A percentile compares a stretch with the other conserved stretches of the same genome.
Conservation (phyloP, 2,888 invertebrate genomes). For the Heliothis peltigera region DNA sequence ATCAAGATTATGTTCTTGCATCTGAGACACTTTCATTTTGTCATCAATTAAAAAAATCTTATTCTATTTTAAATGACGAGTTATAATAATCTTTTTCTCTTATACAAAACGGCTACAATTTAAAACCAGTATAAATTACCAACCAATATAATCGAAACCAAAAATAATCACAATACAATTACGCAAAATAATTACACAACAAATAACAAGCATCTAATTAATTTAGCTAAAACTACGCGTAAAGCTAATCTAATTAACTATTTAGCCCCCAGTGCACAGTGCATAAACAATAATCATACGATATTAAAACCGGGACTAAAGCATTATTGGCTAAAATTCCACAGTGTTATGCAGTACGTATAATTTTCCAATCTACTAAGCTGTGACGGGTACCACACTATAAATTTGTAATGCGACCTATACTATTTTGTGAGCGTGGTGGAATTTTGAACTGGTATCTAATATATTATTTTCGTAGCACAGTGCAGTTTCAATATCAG, state of each 20-base stretch:
- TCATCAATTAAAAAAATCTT: too few species aligned
- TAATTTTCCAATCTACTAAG: conserved; percentile 39
- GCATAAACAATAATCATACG: conserved; percentile 7
- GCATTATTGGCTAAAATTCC: conserved; percentile 17
- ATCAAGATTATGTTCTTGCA: too few species aligned
- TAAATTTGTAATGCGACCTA: conserved; percentile 42
- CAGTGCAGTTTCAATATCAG: too few species aligned
- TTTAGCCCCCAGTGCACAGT: not conserved
- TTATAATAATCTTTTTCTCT: too few species aligned
- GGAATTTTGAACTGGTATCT: conserved; percentile 6
- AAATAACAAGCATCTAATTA: not conserved
- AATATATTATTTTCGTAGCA: too few species aligned
- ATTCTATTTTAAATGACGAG: too few species aligned
- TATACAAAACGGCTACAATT: too few species aligned
- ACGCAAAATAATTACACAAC: not conserved
- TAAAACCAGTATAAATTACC: too few species aligned
- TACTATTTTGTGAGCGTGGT: conserved; percentile 9
- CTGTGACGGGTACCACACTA: conserved; percentile 35
- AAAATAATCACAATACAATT: too few species aligned
- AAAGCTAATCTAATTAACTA: not conserved
- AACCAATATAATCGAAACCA: too few species aligned
- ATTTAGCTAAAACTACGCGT: not conserved
- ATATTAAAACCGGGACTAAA: conserved; percentile 31
- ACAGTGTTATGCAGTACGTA: conserved; percentile 21
- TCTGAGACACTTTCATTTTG: too few species aligned